These are phyloP conservation scores for Anthrax anthrax DNA, from an alignment of 2,888 invertebrate genomes.

Conservation along the genomic window DNA sequence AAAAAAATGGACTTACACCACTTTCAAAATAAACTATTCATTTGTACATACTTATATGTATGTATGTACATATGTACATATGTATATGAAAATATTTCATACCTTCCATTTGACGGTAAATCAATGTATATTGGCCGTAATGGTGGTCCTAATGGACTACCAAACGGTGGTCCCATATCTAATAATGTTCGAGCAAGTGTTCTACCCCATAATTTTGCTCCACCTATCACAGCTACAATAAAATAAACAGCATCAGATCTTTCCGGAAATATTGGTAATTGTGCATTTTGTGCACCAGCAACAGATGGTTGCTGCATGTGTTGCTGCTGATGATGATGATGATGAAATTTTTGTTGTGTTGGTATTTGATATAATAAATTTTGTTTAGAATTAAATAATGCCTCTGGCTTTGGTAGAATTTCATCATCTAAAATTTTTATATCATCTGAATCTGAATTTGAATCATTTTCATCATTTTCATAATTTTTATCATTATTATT, in stretches of 20 bases:
- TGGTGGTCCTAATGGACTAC: conserved; percentile 18
- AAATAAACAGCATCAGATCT: conserved; percentile 20
- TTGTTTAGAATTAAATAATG: not conserved
- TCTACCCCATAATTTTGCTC: conserved; percentile 19
- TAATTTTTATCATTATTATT: not conserved
- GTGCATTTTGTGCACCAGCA: conserved; percentile 4
- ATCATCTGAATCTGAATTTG: not conserved
- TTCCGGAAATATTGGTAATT: conserved; percentile 17
- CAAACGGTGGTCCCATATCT: conserved; percentile 21
- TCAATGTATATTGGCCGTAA: conserved; percentile 19
- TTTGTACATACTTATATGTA: too few relatives aligned
- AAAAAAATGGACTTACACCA: too few relatives aligned
- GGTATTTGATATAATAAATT: not conserved
- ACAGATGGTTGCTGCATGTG: not conserved
- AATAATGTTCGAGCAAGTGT: conserved; percentile 17
- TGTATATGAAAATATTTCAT: conserved; percentile 2
- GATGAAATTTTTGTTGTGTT: not conserved
- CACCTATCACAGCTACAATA: conserved; percentile 20
- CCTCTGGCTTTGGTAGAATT: conserved; percentile 1
- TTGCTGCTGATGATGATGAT: not conserved
- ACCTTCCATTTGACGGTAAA: conserved; percentile 20
- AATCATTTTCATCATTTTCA: not conserved
- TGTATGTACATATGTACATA: too few relatives aligned
- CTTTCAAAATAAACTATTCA: too few relatives aligned
- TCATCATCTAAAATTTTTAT: not conserved